phyloP scores from a whole-genome alignment of 2,797 vertebrate species.

The Simalia tracyae region DNA sequence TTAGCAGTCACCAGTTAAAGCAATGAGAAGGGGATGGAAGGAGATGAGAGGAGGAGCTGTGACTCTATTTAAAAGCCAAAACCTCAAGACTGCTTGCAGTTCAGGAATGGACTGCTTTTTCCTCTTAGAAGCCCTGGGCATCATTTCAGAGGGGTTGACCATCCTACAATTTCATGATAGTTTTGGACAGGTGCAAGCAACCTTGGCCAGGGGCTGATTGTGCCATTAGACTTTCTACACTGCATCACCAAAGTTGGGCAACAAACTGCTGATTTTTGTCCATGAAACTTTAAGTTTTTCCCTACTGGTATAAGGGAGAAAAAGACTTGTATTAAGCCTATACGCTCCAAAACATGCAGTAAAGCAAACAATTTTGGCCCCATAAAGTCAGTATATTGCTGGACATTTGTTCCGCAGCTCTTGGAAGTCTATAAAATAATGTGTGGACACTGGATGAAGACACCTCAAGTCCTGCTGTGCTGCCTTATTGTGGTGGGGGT shows the following conservation, averaged over 20 bases:
- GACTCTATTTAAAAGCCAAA: background rate
- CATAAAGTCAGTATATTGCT: background rate
- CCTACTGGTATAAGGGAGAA: background rate
- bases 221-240: background rate
- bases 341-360: too few species aligned
- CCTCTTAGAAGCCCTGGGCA: too few species aligned
- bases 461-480: background rate
- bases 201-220: background rate
- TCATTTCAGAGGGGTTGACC: background rate
- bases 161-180: background rate
- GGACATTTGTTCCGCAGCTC: background rate
- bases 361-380: background rate
- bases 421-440: background rate
- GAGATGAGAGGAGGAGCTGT: background rate
- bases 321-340: background rate
- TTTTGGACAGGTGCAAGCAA: background rate
- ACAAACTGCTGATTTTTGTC: background rate
- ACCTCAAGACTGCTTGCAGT: background rate
- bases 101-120: background rate
- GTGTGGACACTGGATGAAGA: background rate
- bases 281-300: background rate
- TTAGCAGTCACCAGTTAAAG: background rate
- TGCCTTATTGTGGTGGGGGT: background rate
- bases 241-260: background rate
- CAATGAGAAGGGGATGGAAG: background rate